phyloP scores from a whole-genome alignment of 1,140 invertebrate genomes.

The Thaumatotibia leucotreta region DNA sequence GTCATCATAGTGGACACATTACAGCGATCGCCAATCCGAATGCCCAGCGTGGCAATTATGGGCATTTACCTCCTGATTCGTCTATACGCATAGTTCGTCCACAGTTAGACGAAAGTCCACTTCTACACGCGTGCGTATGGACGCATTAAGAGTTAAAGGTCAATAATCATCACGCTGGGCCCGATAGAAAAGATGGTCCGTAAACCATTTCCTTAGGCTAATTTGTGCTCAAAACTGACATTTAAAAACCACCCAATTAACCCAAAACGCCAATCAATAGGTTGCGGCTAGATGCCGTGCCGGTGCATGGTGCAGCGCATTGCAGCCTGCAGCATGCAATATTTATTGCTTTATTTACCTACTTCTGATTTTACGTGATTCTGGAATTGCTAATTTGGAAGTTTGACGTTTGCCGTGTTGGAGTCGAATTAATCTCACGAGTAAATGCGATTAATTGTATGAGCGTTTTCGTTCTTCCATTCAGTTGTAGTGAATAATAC shows the following conservation, averaged over 20 bases:
- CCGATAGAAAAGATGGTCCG: no score
- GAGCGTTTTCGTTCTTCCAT: no score
- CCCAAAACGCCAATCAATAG: neutral
- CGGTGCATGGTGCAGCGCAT: neutral
- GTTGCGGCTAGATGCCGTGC: neutral
- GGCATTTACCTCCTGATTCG: no score
- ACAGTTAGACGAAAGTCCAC: no score
- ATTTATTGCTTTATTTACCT: constrained; percentile 2
- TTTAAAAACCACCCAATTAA: neutral
- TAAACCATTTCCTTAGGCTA: neutral
- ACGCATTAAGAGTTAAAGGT: no score
- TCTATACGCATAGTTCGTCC: no score
- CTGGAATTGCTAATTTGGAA: neutral
- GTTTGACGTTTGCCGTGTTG: neutral
- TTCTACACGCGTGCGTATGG: no score
- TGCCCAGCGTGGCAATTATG: no score
- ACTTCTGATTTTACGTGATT: neutral
- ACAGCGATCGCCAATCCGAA: no score
- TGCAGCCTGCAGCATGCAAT: neutral
- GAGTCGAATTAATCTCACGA: neutral
- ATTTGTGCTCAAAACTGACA: neutral
- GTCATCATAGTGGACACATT: no score
- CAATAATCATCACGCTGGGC: no score
- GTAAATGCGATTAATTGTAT: neutral
- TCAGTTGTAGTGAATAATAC: no score